phyloP scores from a whole-genome alignment of 2,888 invertebrate species.

The Scotopteryx bipunctaria region DNA sequence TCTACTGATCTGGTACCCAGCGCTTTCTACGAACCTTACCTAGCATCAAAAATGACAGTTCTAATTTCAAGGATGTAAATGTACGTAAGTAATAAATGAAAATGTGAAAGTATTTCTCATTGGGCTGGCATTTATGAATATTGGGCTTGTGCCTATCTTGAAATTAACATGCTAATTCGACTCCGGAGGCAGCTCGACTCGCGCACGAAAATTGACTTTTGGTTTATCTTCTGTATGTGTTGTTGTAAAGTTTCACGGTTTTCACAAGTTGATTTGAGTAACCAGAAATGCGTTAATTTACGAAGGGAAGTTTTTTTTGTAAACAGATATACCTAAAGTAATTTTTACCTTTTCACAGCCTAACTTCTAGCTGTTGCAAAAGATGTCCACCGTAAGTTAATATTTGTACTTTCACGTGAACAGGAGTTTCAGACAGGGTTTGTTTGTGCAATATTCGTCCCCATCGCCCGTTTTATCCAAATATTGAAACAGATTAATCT shows the following conservation, averaged over 20 bases:
- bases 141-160: conserved; percentile 2
- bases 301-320: not conserved
- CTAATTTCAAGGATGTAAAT: too few relatives aligned
- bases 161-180: conserved; percentile 22
- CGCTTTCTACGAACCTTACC: not conserved
- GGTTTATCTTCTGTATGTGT: conserved; percentile 24
- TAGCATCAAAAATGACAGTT: too few relatives aligned
- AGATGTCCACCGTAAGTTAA: too few relatives aligned
- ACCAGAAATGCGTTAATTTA: not conserved
- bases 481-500: conserved; percentile 18
- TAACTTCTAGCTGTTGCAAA: too few relatives aligned
- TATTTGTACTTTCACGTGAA: not conserved
- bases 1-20: too few relatives aligned
- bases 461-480: not conserved
- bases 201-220: conserved; percentile 24
- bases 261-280: not conserved
- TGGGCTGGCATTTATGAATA: conserved; percentile 1
- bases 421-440: not conserved
- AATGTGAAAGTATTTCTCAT: not conserved
- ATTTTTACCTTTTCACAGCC: too few relatives aligned
- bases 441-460: not conserved
- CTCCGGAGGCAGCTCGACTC: conserved; percentile 15
- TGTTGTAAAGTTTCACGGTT: conserved; percentile 1
- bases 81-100: not conserved
- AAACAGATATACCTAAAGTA: not conserved